Conservation (phyloP, 2,113 vertebrate genomes). For the Sardina pilchardus region DNA sequence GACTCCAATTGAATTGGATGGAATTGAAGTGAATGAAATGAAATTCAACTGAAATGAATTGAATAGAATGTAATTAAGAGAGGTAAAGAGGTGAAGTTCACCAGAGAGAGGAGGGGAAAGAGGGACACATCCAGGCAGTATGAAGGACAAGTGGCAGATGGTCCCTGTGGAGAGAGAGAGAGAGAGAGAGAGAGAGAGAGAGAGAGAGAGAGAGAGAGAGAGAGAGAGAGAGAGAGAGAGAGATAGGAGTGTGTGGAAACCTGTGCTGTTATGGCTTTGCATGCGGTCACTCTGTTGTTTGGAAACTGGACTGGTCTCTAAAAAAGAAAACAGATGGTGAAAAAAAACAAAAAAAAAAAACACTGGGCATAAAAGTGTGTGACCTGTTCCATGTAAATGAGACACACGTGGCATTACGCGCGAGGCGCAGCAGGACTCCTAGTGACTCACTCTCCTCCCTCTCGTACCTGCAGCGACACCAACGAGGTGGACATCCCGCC, state of each 20-base stretch:
- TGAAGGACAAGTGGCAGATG: too few species aligned
- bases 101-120: too few species aligned
- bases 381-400: not conserved
- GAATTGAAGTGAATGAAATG: too few species aligned
- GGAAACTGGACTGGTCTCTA: not conserved
- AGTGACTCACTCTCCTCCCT: not conserved
- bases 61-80: not conserved
- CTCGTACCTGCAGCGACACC: constrained; percentile 80
- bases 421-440: not conserved
- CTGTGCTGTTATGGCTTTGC: too few species aligned
- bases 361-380: not conserved
- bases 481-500: constrained; percentile 95
- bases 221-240: not conserved
- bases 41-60: too few species aligned
- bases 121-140: not conserved
- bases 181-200: not conserved
- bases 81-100: not conserved
- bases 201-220: not conserved
- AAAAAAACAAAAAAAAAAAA: too few species aligned
- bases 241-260: not conserved
- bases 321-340: not conserved
- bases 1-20: too few species aligned
- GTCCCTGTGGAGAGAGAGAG: not conserved
- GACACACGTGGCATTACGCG: not conserved
- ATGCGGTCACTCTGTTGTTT: too few species aligned